Evolutionary conservation across 2,797 vertebrate species (phyloP).

Genomic region (Ctenochaetus hawaiiensis): DNA sequence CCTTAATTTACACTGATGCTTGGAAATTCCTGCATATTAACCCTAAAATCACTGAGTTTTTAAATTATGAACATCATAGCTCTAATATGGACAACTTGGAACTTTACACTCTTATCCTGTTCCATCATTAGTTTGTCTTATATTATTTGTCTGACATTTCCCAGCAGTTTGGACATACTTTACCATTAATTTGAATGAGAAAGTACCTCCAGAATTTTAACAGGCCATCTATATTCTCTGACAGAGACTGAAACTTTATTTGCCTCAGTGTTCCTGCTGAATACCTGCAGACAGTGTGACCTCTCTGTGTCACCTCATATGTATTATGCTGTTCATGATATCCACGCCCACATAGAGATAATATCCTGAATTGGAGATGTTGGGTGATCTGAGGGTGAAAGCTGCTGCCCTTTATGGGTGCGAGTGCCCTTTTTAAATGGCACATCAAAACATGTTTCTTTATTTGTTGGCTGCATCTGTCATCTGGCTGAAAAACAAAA

Average conservation of each 20-base stretch:
- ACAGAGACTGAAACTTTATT: not conserved
- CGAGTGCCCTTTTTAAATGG: conserved; percentile 67
- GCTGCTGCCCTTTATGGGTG: conserved; percentile 48
- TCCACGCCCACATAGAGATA: conserved; percentile 8
- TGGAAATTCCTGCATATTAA: not conserved
- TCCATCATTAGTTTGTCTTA: too few species aligned
- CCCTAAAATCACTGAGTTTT: not conserved
- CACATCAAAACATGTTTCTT: conserved; percentile 42
- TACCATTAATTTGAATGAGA: too few species aligned
- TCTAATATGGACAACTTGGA: too few species aligned
- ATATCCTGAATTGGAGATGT: not conserved
- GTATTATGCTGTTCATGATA: conserved; percentile 39
- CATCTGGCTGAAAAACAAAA: not conserved
- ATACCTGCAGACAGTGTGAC: conserved; percentile 35
- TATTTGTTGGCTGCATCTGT: conserved; percentile 22
- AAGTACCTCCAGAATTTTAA: too few species aligned
- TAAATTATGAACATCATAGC: too few species aligned
- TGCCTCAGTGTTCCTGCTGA: conserved; percentile 5
- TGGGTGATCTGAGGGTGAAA: not conserved
- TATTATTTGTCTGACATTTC: too few species aligned
- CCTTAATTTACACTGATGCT: too few species aligned
- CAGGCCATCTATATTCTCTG: not conserved
- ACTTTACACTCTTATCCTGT: too few species aligned
- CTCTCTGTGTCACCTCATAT: conserved; percentile 47
- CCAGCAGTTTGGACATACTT: too few species aligned